Percentiles rank a stretch among this genome's conserved stretches.
Evolutionary conservation across 2,797 vertebrate species (phyloP).

Genomic region (Hippocampus kuda): DNA sequence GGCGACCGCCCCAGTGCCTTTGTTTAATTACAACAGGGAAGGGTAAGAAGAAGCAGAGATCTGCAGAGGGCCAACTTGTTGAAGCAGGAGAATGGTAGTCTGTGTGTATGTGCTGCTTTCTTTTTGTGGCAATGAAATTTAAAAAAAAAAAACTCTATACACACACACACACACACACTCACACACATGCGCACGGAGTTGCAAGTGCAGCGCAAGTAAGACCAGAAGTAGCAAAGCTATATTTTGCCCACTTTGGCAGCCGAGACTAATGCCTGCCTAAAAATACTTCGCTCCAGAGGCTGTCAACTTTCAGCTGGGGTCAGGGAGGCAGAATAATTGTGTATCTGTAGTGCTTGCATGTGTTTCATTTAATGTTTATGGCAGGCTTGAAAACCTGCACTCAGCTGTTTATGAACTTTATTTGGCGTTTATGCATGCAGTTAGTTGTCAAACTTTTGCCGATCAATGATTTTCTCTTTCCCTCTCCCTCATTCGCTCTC

Average conservation of each 20-base stretch:
- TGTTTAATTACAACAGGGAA: slow-evolving; percentile 47
- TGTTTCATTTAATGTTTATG: slow-evolving; percentile 33
- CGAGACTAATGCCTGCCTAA: slow-evolving; percentile 56
- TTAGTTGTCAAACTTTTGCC: slow-evolving; percentile 36
- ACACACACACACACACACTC: neutral
- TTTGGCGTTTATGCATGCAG: slow-evolving; percentile 36
- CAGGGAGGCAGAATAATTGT: slow-evolving; percentile 42
- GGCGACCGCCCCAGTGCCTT: slow-evolving; percentile 38
- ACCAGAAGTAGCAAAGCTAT: slow-evolving; percentile 47
- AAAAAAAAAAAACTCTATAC: neutral
- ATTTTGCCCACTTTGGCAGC: slow-evolving; percentile 59
- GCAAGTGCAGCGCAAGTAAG: slow-evolving; percentile 24
- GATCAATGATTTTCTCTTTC: neutral
- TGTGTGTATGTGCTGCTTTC: neutral
- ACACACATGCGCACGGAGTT: neutral
- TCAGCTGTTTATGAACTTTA: slow-evolving; percentile 50
- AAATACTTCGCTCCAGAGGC: slow-evolving; percentile 58
- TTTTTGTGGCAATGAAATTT: neutral
- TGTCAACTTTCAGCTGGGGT: slow-evolving; percentile 55
- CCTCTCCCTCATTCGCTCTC: slow-evolving; percentile 27
- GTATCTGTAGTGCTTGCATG: slow-evolving; percentile 7
- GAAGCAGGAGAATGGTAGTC: slow-evolving; percentile 8
- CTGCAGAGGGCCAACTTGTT: slow-evolving; percentile 36
- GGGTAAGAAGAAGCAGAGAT: slow-evolving; percentile 36
- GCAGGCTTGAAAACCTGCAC: slow-evolving; percentile 33